Conservation (phyloP, 2,113 vertebrate species). For the Oreochromis niloticus region DNA sequence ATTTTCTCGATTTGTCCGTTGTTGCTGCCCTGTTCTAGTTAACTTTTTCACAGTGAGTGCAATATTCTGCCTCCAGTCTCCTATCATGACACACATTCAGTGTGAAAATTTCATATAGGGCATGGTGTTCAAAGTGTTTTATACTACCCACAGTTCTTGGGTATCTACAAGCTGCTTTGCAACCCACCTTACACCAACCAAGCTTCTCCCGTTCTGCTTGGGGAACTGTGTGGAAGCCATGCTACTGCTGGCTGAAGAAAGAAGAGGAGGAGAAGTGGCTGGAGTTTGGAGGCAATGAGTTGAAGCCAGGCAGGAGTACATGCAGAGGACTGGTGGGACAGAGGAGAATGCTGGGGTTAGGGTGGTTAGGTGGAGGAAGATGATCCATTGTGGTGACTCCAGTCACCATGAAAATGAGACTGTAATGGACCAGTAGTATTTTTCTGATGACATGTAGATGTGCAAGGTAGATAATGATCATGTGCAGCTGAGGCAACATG, state of each 20-base stretch:
- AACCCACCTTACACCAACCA: background rate
- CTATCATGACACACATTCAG: background rate
- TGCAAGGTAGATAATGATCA: background rate
- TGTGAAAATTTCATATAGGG: background rate
- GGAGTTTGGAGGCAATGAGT: background rate
- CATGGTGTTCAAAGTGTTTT: background rate
- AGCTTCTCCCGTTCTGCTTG: background rate
- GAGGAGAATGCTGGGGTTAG: background rate
- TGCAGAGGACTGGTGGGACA: background rate
- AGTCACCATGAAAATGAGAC: background rate
- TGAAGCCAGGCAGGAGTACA: background rate
- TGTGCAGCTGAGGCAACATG: background rate
- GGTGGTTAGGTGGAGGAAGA: background rate
- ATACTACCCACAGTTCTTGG: background rate
- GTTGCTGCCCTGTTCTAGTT: background rate
- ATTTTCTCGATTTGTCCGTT: fast-evolving
- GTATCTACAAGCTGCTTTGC: background rate
- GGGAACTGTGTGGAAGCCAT: background rate
- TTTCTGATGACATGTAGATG: background rate
- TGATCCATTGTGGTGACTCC: background rate
- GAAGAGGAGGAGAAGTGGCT: background rate
- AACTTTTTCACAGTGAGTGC: background rate
- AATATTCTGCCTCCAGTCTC: background rate
- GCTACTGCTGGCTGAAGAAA: background rate
- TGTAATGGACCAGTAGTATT: background rate